Evolutionary conservation across 2,113 vertebrate genomes (phyloP).

Genomic region (Ellobius talpinus): DNA sequence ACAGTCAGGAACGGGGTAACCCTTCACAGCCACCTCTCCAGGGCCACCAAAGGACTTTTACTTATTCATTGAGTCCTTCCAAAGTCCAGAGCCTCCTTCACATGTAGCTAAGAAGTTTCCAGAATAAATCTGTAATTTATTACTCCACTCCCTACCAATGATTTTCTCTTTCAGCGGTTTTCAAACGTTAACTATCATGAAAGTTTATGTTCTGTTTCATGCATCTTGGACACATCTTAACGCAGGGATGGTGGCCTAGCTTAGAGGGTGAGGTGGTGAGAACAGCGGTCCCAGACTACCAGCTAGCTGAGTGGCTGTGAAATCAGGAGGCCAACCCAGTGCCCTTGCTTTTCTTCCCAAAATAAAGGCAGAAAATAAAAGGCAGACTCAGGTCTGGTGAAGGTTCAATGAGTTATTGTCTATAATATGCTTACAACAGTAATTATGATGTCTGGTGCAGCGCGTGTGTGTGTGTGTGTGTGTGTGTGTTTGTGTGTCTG

Average conservation of each 20-base stretch:
- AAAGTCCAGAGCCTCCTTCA: not conserved
- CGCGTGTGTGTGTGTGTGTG: not conserved
- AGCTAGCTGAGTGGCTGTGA: too few species aligned
- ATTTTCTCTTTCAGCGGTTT: not conserved
- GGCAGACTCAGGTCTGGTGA: not conserved
- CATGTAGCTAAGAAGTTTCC: not conserved
- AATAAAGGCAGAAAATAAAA: conserved; percentile 5
- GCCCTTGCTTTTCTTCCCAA: not conserved
- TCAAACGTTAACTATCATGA: not conserved
- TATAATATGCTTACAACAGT: not conserved
- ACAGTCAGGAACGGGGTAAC: not conserved
- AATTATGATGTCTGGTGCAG: not conserved
- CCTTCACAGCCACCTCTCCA: not conserved
- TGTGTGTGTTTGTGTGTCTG: not conserved
- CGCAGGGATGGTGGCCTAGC: not conserved
- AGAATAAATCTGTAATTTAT: not conserved
- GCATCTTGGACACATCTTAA: not conserved
- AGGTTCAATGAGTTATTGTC: not conserved
- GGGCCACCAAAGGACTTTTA: not conserved
- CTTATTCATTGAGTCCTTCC: not conserved
- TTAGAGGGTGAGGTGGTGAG: not conserved
- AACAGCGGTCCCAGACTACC: not conserved
- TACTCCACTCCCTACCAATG: not conserved
- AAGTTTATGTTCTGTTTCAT: not conserved
- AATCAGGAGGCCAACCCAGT: not conserved